These are phyloP conservation scores for Microcebus murinus DNA, from an alignment of 2,113 vertebrate genomes.

Conservation along the genomic window DNA sequence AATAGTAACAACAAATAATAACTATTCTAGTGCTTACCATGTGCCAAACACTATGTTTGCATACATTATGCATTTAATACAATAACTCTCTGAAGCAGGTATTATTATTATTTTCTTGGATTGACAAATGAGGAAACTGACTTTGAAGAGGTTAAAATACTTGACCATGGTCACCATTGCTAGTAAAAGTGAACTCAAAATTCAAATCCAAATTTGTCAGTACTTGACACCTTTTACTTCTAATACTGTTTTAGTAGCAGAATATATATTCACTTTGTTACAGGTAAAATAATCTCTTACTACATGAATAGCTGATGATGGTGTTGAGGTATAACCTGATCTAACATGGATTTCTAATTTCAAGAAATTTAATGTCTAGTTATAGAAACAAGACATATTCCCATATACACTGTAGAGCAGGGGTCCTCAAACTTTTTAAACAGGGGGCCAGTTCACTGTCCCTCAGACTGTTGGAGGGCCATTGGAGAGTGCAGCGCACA, in stretches of 20 bases:
- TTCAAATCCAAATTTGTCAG: not conserved
- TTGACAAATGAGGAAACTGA: not conserved
- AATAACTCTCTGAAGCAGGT: not conserved
- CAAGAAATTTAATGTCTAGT: not conserved
- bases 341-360: not conserved
- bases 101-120: not conserved
- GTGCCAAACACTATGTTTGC: not conserved
- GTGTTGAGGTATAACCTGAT: not conserved
- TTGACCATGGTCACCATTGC: not conserved
- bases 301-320: not conserved
- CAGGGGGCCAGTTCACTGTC: too few species aligned
- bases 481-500: too few species aligned
- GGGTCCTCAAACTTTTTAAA: too few species aligned
- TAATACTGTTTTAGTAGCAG: not conserved
- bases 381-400: not conserved
- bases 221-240: not conserved
- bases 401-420: not conserved
- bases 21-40: not conserved
- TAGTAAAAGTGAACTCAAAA: conserved; percentile 5
- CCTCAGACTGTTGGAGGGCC: too few species aligned
- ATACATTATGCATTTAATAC: not conserved
- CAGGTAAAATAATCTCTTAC: not conserved
- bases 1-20: not conserved
- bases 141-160: not conserved
- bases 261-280: not conserved